phyloP scores from a whole-genome alignment of 2,113 vertebrate species.

The Hippocampus barbouri region DNA sequence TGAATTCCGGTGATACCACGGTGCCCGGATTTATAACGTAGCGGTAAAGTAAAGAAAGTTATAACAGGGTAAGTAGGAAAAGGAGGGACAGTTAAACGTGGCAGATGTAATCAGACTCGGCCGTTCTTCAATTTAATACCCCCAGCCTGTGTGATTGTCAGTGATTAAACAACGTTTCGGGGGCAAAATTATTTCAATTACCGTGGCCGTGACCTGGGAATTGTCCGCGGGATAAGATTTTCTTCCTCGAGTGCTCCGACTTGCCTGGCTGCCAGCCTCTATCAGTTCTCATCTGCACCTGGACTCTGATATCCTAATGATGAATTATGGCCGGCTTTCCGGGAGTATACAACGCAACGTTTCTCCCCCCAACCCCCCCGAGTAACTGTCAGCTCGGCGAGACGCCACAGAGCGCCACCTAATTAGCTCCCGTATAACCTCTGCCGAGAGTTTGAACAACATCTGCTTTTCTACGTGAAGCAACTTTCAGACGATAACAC shows the following conservation, averaged over 20 bases:
- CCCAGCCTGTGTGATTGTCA: slow-evolving; percentile 84
- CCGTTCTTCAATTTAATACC: slow-evolving; percentile 78
- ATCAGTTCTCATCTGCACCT: slow-evolving; percentile 97
- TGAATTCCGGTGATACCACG: not conserved
- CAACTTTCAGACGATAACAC: slow-evolving; percentile 4
- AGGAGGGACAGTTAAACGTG: slow-evolving; percentile 33
- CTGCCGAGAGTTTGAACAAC: slow-evolving; percentile 22
- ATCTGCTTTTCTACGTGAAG: slow-evolving; percentile 60
- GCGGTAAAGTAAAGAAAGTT: not conserved
- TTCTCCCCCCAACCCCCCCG: slow-evolving; percentile 52
- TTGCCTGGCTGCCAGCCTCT: slow-evolving; percentile 84
- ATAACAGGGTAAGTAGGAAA: slow-evolving; percentile 8
- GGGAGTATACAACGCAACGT: slow-evolving; percentile 82
- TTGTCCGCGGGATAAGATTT: slow-evolving; percentile 94
- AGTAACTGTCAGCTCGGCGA: slow-evolving; percentile 79
- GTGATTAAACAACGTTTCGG: slow-evolving; percentile 92
- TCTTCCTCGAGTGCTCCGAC: slow-evolving; percentile 80
- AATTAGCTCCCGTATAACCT: slow-evolving; percentile 81
- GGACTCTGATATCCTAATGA: slow-evolving; percentile 98
- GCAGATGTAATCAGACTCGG: slow-evolving; percentile 61
- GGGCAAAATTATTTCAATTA: slow-evolving; percentile 98
- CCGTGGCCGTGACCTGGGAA: slow-evolving; percentile 87
- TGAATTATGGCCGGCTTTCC: slow-evolving; percentile 91
- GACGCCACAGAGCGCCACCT: slow-evolving; percentile 77
- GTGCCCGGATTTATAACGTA: not conserved